Base-by-base conservation (phyloP, 2,797 vertebrate genomes). In the Acomys russatus region DNA sequence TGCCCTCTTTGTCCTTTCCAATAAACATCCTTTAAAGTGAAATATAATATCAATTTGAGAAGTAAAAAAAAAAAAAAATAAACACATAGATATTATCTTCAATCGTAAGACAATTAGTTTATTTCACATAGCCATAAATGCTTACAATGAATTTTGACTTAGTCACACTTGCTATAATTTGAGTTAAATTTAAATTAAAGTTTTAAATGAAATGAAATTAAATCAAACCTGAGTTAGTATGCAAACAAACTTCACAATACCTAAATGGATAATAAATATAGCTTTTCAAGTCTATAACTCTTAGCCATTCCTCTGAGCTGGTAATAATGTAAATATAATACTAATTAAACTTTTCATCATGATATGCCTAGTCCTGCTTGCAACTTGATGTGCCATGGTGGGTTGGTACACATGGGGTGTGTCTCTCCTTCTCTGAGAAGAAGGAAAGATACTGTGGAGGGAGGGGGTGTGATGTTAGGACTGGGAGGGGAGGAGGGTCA, bases 161-260 rank as follows among this genome's bases (percentile, higher is more conserved):
- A 66, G 20, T 89, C 22, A 71, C 63, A 66, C 38, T 91, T 90
- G 54, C 15, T 88, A 94, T 54, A 15, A 20, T 56, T 83, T 25
- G 61, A 83, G n/a, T 82, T 49, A 85, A 95, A 92, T 92, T 90
- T 94, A 68, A 89, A 83, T 89, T 82, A 77, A 35, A 85, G 84
- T 76, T 44, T 44, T 44, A 44, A 44, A 44, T 44, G 3, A 44
- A 44, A 44, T 44, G 3, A 44, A 44, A 44, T 44, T 44, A 44
- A 44, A 44, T 44, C 44, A 44, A 89, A 30, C 15, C 23, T 80
- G 10, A 82, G 49, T 76, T 90, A 85, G 64, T 71, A 71, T 70
- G 84, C 28, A 92, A 73, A 91, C 44, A 90, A 95, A 77, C 5
- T 92, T 85, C 25, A 49, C 5, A 70, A 70, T 90, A 71, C 25